phyloP scores from a whole-genome alignment of 2,113 vertebrate species.

The Anser brachyrhynchus region DNA sequence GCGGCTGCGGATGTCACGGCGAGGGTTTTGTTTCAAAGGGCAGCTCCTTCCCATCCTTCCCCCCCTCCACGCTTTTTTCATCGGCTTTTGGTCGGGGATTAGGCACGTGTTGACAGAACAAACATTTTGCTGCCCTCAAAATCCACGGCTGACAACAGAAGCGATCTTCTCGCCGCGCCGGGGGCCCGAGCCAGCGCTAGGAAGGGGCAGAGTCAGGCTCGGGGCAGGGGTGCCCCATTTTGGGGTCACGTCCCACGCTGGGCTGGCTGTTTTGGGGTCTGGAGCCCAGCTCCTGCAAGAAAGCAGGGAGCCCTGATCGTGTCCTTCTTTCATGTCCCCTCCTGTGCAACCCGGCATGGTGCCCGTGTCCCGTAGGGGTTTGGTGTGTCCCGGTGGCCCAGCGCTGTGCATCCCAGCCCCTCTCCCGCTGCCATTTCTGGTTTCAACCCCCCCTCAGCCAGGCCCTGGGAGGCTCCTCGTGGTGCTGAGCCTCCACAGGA shows the following conservation, averaged over 20 bases:
- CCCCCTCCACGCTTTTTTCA: slow-evolving; percentile 35
- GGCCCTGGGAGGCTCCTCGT: fast-evolving
- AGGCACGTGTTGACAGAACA: slow-evolving; percentile 72
- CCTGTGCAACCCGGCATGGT: background rate
- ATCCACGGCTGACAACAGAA: slow-evolving; percentile 36
- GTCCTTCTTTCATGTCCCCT: background rate
- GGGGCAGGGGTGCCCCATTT: background rate
- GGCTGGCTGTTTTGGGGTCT: background rate
- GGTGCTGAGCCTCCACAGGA: background rate
- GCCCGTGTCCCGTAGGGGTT: fast-evolving
- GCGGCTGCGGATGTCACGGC: background rate
- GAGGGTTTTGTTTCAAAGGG: slow-evolving; percentile 57
- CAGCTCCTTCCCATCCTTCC: slow-evolving; percentile 66
- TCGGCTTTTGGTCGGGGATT: slow-evolving; percentile 63
- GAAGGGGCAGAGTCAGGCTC: background rate
- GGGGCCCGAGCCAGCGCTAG: background rate
- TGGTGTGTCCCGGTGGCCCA: fast-evolving
- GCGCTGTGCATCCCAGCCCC: background rate
- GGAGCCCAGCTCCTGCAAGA: background rate
- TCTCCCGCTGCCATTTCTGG: fast-evolving
- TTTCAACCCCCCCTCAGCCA: fast-evolving
- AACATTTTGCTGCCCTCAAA: slow-evolving; percentile 59
- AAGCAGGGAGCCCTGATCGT: background rate
- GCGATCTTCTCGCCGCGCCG: background rate
- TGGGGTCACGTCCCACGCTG: background rate